Evolutionary conservation across 1,140 invertebrate genomes (phyloP).

Genomic region (Sarcophaga bullata): DNA sequence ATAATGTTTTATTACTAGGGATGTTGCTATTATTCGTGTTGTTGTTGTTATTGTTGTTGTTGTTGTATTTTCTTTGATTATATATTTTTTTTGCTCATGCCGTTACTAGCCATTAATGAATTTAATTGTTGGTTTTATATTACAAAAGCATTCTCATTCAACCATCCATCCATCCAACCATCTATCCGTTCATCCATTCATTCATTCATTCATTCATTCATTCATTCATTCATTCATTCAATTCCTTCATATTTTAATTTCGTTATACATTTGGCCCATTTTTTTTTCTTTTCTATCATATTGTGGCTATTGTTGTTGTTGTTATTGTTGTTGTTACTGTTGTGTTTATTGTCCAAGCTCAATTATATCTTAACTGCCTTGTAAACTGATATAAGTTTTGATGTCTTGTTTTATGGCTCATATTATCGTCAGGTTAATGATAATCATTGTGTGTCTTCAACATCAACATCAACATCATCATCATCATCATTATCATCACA

Average conservation of each 20-base stretch:
- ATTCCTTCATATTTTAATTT: no score
- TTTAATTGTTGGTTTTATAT: slow-evolving; percentile 19
- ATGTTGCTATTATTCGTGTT: no score
- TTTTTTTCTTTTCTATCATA: not conserved
- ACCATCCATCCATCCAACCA: not conserved
- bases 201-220: not conserved
- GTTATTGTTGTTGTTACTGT: not conserved
- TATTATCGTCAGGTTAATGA: no score
- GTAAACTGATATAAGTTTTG: slow-evolving; percentile 16
- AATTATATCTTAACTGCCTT: slow-evolving; percentile 13
- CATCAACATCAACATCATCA: no score
- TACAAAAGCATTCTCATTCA: not conserved
- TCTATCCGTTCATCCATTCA: not conserved
- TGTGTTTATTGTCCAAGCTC: not conserved
- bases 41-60: not conserved
- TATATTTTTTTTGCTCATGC: not conserved
- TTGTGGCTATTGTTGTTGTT: not conserved
- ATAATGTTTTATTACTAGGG: not conserved
- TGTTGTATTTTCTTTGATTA: not conserved
- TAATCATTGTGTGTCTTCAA: no score
- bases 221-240: not conserved
- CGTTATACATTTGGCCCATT: not conserved
- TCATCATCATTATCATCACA: no score
- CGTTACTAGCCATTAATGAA: slow-evolving; percentile 18
- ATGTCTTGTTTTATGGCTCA: slow-evolving; percentile 14